Evolutionary conservation across 2,888 invertebrate species (phyloP).

Genomic region (Folsomia candida): DNA sequence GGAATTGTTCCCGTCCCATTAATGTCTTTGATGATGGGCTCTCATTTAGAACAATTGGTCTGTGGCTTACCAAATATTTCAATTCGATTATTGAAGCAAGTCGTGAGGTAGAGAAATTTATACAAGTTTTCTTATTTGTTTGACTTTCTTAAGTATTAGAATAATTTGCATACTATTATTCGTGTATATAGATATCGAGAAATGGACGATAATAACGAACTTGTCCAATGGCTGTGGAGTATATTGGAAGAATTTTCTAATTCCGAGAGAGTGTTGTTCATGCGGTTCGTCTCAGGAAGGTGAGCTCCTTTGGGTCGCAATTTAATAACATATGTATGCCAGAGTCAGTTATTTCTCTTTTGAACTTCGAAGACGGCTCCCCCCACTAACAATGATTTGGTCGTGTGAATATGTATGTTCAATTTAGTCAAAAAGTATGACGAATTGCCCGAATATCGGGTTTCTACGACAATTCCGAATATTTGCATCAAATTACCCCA

Average conservation of each 20-base stretch:
- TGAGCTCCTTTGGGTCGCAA: constrained; percentile 57
- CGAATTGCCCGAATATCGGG: too few species aligned
- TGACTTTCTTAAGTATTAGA: too few species aligned
- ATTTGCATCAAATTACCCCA: too few species aligned
- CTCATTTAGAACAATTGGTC: constrained; percentile 63
- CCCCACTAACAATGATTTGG: too few species aligned
- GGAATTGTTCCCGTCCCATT: constrained; percentile 65
- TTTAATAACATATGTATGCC: too few species aligned
- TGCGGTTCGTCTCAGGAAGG: constrained; percentile 66
- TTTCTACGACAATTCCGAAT: too few species aligned
- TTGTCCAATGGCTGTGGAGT: constrained; percentile 66
- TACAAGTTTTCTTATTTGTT: constrained; percentile 13
- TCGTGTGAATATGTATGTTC: too few species aligned
- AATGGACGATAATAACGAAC: constrained; percentile 62
- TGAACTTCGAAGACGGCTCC: too few species aligned
- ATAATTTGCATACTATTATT: too few species aligned
- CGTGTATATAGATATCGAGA: constrained; percentile 63
- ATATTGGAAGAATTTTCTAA: constrained; percentile 64
- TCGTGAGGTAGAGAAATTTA: constrained; percentile 56
- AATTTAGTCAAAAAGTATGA: too few species aligned
- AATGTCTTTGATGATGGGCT: constrained; percentile 60
- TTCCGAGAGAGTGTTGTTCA: constrained; percentile 64
- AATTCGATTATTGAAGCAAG: constrained; percentile 61
- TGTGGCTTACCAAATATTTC: constrained; percentile 65
- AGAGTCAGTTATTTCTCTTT: too few species aligned